These are phyloP conservation scores for Teleopsis dalmanni DNA, from an alignment of 1,140 invertebrate genomes.

Conservation along the genomic window DNA sequence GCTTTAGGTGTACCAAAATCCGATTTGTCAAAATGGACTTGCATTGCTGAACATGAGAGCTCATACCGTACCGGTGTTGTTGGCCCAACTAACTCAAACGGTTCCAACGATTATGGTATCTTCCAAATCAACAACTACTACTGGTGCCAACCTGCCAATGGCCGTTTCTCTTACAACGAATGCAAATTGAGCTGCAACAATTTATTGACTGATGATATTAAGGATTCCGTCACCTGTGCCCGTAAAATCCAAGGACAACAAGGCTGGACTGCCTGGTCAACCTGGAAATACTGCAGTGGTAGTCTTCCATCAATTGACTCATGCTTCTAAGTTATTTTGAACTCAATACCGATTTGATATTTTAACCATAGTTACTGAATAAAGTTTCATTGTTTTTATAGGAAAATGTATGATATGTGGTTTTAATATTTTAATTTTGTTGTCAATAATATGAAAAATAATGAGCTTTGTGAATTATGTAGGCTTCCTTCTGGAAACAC, in stretches of 20 bases:
- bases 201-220: conserved; percentile 14
- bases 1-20: conserved; percentile 8
- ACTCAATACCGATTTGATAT: no score
- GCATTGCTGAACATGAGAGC: conserved; percentile 11
- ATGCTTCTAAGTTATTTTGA: conserved; percentile 20
- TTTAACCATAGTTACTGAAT: no score
- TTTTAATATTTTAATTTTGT: no score
- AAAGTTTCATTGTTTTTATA: no score
- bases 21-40: conserved; percentile 12
- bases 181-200: conserved; percentile 7
- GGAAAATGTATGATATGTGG: no score
- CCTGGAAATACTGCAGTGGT: conserved; percentile 24
- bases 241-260: conserved; percentile 18
- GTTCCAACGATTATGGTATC: conserved; percentile 28
- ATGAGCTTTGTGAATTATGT: no score
- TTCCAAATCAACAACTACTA: conserved; percentile 33
- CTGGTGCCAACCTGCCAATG: conserved; percentile 26
- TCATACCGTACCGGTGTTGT: conserved; percentile 10
- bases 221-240: conserved; percentile 20
- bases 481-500: no score
- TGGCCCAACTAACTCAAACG: conserved; percentile 21
- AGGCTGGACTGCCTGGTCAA: conserved; percentile 28
- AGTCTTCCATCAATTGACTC: conserved; percentile 23
- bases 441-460: no score
- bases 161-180: conserved; percentile 19